These are phyloP conservation scores for Nematopogon swammerdamellus DNA, from an alignment of 2,888 invertebrate species.

Conservation along the genomic window DNA sequence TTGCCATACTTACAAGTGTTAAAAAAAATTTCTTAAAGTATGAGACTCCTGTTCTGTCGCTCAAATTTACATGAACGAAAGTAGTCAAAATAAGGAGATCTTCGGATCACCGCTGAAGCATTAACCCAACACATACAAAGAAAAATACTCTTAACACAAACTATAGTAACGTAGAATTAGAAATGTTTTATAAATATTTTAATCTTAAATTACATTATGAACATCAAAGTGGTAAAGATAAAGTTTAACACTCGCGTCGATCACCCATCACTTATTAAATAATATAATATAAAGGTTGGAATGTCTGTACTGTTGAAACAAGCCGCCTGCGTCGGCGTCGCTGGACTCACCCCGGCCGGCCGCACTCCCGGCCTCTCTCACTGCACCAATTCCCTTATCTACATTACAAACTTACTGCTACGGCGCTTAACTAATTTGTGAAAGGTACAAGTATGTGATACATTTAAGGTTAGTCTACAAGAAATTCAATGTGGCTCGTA, in stretches of 20 bases:
- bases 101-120: neutral
- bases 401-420: neutral
- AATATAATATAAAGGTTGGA: neutral
- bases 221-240: neutral
- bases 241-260: neutral
- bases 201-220: neutral
- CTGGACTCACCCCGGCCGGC: neutral
- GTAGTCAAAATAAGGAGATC: neutral
- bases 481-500: too few relatives aligned
- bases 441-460: neutral
- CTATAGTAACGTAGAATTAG: neutral
- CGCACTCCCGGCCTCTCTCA: neutral
- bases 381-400: neutral
- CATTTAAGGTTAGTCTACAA: neutral
- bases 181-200: neutral
- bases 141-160: neutral
- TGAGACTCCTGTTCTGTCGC: neutral
- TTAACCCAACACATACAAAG: too few relatives aligned
- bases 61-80: neutral
- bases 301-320: neutral
- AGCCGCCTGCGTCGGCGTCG: neutral
- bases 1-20: neutral
- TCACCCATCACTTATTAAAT: neutral
- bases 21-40: neutral
- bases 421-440: neutral